Base-by-base conservation (phyloP, 2,888 invertebrate species). In the Gibbula magus region DNA sequence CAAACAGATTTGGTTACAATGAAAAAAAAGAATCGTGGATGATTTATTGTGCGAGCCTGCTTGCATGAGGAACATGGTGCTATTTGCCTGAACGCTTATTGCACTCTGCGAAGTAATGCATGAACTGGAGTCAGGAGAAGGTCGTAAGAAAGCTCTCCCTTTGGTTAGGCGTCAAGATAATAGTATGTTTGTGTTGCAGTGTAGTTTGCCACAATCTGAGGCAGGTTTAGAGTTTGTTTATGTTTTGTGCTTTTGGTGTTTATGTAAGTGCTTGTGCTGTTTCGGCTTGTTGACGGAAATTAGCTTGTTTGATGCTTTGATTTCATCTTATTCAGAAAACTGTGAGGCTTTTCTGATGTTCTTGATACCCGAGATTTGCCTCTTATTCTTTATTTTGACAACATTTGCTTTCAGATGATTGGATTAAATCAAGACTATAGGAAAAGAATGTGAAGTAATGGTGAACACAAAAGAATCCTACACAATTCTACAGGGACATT, bases 211-310 rank as follows among this genome's bases (percentile, higher is more conserved):
- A 32, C 70, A 39, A 70, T 70, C 70, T 70, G 10, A 35, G 35
- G 35, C 32, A 35, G 20, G 70, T 35, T 32, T 39, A 29, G 35
- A 35, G 70, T 70, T 70, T 70, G 70, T 70, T 70, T 70, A 35
- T 35, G 29, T 70, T 61, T 39, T 70, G 70, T 39, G 39, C 39
- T 35, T 32, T 32, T 20, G 35, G 70, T 70, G 70, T 70, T 70
- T 70, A 39, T 70, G 32, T 32, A n/a, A 35, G 39, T 20, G 20
- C 35, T 70, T 35, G 29, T 39, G 16, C 35, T 70, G 39, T 32
- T 70, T 5, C 35, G 35, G n/a, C 39, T 16, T 70, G 70, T 70
- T 70, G 70, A 70, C n/a, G 35, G 70, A 70, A 70, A 70, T 70
- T 70, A 70, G 70, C 70, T 32, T 70, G 32, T 39, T 35, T 70